Base-by-base conservation (phyloP, 1,140 invertebrate species). In the Papilio helenus region DNA sequence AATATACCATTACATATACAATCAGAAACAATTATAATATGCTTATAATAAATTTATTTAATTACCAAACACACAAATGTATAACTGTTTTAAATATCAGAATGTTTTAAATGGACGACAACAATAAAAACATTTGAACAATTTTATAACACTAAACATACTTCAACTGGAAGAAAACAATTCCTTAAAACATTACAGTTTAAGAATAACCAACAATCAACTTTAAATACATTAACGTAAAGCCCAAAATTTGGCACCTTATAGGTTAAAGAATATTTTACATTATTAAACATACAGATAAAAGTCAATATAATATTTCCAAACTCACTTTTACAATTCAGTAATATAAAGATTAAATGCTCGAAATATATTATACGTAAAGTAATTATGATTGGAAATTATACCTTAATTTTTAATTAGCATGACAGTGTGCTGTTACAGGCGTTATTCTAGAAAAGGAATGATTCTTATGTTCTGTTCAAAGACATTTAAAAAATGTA, bases 351-450 rank as follows among this genome's bases (percentile, higher is more conserved):
- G 3, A 16, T 12, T 68, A 68, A 12, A 68, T 14, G 14, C 61
- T 68, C 12, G 23, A 68, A 3, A 68, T 68, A 34, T 79, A 76
- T 76, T 82, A 49, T 51, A 74, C 65, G 68, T 80, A n/a, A 79
- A 74, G 72, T 46, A 49, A 73, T 49, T 49, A 26, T 73, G 20
- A 44, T 44, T 73, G 26, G 51, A 46, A 51, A 73, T 44, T 46
- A 73, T 49, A 49, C 7, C 72, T 73, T 73, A 73, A 3, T 46
- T 0, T 49, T 12, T 23, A 65, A 42, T 34, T 55, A 44, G 23
- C 72, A 26, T 73, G 20, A 73, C 5, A 51, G 65, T 87, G 84
- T 88, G 87, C 82, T 86, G 85, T 86, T 89, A 84, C 85, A 86
- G 87, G 79, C 79, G 76, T 82, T 72, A 79, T 81, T 85, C 77